Evolutionary conservation across 2,113 vertebrate species (phyloP).

Genomic region (Xenopus borealis): DNA sequence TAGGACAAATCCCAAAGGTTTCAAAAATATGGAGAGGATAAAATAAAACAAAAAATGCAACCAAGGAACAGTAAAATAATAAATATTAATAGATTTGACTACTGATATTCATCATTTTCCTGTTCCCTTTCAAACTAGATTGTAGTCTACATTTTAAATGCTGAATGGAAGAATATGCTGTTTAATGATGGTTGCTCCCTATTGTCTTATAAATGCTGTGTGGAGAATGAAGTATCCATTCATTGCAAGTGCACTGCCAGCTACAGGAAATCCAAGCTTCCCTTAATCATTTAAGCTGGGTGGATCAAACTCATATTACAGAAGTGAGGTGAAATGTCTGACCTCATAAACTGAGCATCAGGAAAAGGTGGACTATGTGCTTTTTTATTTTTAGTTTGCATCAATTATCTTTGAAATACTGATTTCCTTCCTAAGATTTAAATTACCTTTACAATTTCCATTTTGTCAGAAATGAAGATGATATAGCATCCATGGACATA

Average conservation of each 20-base stretch:
- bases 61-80: too few relatives aligned
- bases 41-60: too few relatives aligned
- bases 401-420: neutral
- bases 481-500: too few relatives aligned
- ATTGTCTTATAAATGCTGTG: neutral
- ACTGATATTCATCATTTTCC: too few relatives aligned
- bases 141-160: too few relatives aligned
- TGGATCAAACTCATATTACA: slow-evolving; percentile 5
- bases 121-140: too few relatives aligned
- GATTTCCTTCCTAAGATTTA: slow-evolving; percentile 1
- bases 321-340: slow-evolving; percentile 13
- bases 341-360: slow-evolving; percentile 2
- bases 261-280: neutral
- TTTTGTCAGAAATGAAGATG: neutral
- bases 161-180: neutral
- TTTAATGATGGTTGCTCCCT: neutral
- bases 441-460: neutral
- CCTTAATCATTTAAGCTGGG: slow-evolving; percentile 3
- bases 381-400: neutral
- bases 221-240: neutral
- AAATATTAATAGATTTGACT: too few relatives aligned
- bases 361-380: neutral
- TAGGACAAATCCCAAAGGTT: too few relatives aligned
- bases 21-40: too few relatives aligned
- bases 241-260: neutral